These are phyloP conservation scores for Python bivittatus DNA, from an alignment of 2,113 vertebrate species.

Conservation along the genomic window DNA sequence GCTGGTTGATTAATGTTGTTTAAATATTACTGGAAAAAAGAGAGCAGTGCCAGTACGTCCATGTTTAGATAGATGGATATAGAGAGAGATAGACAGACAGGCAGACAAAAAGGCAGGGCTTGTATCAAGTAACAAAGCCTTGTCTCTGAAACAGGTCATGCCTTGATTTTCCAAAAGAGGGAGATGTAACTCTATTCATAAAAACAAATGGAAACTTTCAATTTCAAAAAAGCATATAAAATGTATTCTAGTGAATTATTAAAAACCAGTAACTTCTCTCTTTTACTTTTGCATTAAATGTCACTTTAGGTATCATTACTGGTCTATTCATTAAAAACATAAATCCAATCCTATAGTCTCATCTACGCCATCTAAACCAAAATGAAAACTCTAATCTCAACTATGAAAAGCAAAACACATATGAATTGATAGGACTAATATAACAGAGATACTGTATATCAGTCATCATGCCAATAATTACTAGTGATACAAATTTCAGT, in stretches of 20 bases:
- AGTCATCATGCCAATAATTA: neutral
- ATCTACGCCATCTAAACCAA: neutral
- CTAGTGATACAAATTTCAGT: neutral
- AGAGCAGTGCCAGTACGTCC: no score
- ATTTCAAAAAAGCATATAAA: constrained; percentile 28
- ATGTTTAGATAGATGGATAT: neutral
- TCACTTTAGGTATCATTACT: constrained; percentile 23
- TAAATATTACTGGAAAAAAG: neutral
- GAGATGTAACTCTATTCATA: constrained; percentile 66
- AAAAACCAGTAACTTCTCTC: constrained; percentile 23
- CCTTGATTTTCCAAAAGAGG: constrained; percentile 74
- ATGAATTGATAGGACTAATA: neutral
- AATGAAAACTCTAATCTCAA: neutral
- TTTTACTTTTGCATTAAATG: constrained; percentile 28
- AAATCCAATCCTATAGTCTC: neutral
- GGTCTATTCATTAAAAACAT: neutral
- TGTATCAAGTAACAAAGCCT: constrained; percentile 3
- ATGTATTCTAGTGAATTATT: constrained; percentile 36
- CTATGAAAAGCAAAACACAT: constrained; percentile 8
- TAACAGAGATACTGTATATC: neutral
- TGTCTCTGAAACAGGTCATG: constrained; percentile 50
- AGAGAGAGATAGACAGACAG: no score
- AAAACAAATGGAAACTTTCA: constrained; percentile 23
- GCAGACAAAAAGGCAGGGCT: neutral
- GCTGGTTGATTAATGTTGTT: neutral